Evolutionary conservation across 2,888 invertebrate genomes (phyloP).

Genomic region (Perizoma flavofasciatum): DNA sequence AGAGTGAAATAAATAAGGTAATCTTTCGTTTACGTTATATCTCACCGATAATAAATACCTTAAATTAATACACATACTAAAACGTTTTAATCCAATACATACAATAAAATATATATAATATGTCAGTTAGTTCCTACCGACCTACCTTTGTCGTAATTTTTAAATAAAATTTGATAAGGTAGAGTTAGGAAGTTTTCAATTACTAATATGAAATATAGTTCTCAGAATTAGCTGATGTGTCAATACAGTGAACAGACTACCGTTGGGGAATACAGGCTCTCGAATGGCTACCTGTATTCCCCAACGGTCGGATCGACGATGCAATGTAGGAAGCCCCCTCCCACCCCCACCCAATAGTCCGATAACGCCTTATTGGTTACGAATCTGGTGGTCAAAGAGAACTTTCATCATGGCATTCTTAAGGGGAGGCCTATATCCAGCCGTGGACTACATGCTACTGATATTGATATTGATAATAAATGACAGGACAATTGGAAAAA

Average conservation of each 20-base stretch:
- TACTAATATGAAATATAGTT: not conserved
- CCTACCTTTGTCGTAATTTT: constrained; percentile 28
- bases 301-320: no score
- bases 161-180: constrained; percentile 27
- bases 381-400: no score
- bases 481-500: not conserved
- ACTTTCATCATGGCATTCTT: no score
- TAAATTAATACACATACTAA: not conserved
- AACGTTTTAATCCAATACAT: constrained; percentile 2
- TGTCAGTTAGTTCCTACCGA: constrained; percentile 2
- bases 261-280: no score
- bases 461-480: not conserved
- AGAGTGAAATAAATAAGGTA: constrained; percentile 21
- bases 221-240: not conserved
- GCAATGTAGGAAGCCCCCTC: no score
- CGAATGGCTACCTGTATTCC: no score
- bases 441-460: no score
- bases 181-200: constrained; percentile 5
- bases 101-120: not conserved
- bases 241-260: no score
- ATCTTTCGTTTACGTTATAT: constrained; percentile 23
- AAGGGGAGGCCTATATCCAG: no score
- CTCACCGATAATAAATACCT: constrained; percentile 11
- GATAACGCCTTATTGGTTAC: no score
- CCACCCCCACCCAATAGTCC: no score